These are phyloP conservation scores for Andinoacara biseriatus DNA, from an alignment of 2,113 vertebrate genomes.

Conservation along the genomic window DNA sequence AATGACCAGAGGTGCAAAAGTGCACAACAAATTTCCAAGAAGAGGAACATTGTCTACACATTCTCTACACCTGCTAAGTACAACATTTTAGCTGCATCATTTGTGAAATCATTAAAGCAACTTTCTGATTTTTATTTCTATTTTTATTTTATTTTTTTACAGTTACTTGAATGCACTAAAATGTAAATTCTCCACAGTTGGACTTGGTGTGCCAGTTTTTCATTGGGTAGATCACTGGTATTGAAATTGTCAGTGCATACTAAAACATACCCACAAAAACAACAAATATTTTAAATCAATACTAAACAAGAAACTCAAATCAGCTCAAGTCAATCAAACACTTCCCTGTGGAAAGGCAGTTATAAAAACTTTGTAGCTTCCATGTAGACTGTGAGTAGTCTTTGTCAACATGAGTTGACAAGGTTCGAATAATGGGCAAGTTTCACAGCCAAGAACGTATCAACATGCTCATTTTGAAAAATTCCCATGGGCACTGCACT, in stretches of 20 bases:
- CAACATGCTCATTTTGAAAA: background rate
- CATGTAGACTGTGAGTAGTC: background rate
- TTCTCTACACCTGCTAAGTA: background rate
- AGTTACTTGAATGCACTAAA: background rate
- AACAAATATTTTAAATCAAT: background rate
- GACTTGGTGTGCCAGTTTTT: background rate
- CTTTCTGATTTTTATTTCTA: background rate
- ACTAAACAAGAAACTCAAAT: accelerated
- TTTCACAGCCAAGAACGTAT: background rate
- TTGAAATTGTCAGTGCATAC: background rate
- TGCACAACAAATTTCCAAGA: background rate
- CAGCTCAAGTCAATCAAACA: background rate
- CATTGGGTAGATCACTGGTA: background rate
- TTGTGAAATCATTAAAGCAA: background rate
- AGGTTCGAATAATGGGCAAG: background rate
- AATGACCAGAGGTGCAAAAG: slow-evolving; percentile 30
- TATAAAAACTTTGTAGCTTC: background rate
- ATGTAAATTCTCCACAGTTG: background rate
- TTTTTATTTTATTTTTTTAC: too few relatives aligned
- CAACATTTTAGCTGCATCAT: background rate
- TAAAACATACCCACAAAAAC: background rate
- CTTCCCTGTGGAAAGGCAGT: background rate
- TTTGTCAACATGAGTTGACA: background rate
- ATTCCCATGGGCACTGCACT: background rate
- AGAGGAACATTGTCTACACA: background rate